Percentiles rank a stretch among this genome's conserved stretches.
phyloP scores from a whole-genome alignment of 2,888 invertebrate species.

The Julus scanicus region DNA sequence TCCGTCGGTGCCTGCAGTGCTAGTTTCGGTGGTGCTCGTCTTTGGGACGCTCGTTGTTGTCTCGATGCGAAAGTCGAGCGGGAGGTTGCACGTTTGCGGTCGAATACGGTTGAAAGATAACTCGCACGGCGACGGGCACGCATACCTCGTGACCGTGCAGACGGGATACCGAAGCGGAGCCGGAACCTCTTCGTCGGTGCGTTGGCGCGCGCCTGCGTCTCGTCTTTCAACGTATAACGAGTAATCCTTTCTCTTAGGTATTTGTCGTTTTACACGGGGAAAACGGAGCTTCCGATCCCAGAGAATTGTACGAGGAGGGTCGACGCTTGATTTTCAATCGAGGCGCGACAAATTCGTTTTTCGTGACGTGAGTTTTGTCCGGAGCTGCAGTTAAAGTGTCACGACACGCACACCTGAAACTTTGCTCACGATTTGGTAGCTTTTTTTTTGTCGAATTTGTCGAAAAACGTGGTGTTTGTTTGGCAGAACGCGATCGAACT shows the following conservation, averaged over 20 bases:
- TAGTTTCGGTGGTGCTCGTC: slow-evolving; percentile 61
- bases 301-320: slow-evolving; percentile 65
- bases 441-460: not conserved
- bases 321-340: slow-evolving; percentile 64
- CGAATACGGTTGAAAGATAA: slow-evolving; percentile 63
- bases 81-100: slow-evolving; percentile 13
- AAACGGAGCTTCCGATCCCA: slow-evolving; percentile 66
- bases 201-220: too few species aligned
- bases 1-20: slow-evolving; percentile 60
- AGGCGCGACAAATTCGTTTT: slow-evolving; percentile 66
- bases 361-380: slow-evolving; percentile 64
- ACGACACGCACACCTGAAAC: slow-evolving; percentile 55
- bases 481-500: slow-evolving; percentile 64
- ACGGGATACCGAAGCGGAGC: slow-evolving; percentile 65
- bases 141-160: slow-evolving; percentile 65
- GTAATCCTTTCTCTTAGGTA: slow-evolving; percentile 62
- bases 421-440: slow-evolving; percentile 55
- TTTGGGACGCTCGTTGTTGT: not conserved
- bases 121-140: slow-evolving; percentile 63
- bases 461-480: too few species aligned
- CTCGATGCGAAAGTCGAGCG: not conserved
- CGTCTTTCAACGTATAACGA: too few species aligned
- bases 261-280: slow-evolving; percentile 67
- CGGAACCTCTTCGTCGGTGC: slow-evolving; percentile 66
- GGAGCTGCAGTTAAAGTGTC: too few species aligned